Base-by-base conservation (phyloP, 2,888 invertebrate genomes). In the Ommatoiulus sabulosus region DNA sequence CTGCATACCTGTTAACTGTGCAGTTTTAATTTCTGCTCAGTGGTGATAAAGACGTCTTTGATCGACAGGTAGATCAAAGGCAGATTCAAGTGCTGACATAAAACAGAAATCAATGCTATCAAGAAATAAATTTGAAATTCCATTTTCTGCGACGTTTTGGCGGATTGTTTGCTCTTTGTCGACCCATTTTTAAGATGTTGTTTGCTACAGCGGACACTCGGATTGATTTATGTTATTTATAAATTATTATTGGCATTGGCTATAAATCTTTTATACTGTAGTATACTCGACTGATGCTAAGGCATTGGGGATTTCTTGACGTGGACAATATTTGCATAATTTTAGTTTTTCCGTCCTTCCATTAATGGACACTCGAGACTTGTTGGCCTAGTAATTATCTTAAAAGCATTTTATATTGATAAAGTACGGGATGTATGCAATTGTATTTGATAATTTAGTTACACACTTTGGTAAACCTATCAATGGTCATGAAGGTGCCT, bases 381-480 rank as follows among this genome's bases (percentile, higher is more conserved):
- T 6, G 72, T 80, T 3, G 35, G 12, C 52, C 35, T 80, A 43
- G 80, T 24, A 10, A 8, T 24, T 24, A 72, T 72, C 20, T 72
- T 72, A 24, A 24, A 20, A 72, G 20, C 2, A 72, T 80, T 80
- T 80, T 80, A 80, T 24, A 80, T 43, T 80, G 80, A 8, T 35
- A 80, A 80, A 15, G 35, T 4, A 72, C n/a, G 24, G 80, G 15
- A 80, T 80, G 24, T 24, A 63, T 80, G 80, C 80, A 80, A 80
- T 43, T 80, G 35, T 35, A 15, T 35, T 80, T 80, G 80, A 24
- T 80, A 80, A 80, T 80, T 52, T 80, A 80, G 10, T 80, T 80
- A 80, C 80, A 80, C 80, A 80, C 35, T 35, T 80, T 80, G 80
- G 80, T 80, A 80, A 80, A 80, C 80, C 80, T 80, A 35, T 43